Conservation (phyloP, 2,797 vertebrate species). For the Acrossocheilus wenchowensis region DNA sequence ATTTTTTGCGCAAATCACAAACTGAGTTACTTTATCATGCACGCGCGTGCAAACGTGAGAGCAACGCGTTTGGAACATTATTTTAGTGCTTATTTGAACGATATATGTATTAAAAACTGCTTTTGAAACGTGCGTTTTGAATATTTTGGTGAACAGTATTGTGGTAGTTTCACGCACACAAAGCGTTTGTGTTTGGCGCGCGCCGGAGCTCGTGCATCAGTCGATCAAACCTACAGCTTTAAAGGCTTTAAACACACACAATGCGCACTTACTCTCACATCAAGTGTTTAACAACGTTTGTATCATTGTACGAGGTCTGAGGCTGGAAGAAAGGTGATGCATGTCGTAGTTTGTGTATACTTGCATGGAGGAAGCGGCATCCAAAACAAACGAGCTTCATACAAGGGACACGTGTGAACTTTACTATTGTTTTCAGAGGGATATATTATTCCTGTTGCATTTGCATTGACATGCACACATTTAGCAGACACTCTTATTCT, state of each 20-base stretch:
- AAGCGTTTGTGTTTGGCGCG: slow-evolving; percentile 44
- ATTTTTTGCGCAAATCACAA: not conserved
- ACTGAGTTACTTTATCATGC: not conserved
- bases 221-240: not conserved
- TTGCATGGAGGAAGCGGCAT: not conserved
- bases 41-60: not conserved
- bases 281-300: not conserved
- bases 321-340: not conserved
- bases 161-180: slow-evolving; percentile 5
- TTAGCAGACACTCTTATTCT: not conserved
- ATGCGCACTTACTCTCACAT: not conserved
- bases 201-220: not conserved
- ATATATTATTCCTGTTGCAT: not conserved
- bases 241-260: not conserved
- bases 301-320: not conserved
- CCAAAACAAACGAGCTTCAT: not conserved
- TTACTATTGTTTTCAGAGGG: not conserved
- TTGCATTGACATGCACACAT: not conserved
- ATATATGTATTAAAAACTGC: too few species aligned
- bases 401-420: not conserved
- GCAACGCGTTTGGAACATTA: not conserved
- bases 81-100: not conserved
- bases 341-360: not conserved
- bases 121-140: not conserved
- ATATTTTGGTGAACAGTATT: not conserved